Evolutionary conservation across 2,888 invertebrate genomes (phyloP).

Genomic region (Onthophagus sagittarius): DNA sequence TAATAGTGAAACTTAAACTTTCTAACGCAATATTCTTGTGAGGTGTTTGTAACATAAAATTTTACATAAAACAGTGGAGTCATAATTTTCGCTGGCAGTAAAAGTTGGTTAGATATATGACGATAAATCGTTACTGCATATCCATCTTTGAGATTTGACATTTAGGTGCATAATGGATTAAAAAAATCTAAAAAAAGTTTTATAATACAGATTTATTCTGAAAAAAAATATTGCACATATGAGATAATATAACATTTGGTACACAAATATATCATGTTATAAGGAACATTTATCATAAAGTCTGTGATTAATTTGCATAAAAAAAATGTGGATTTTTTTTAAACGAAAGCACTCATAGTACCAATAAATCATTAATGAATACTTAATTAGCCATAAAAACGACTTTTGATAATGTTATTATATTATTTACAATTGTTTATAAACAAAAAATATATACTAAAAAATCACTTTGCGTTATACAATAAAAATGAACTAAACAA

Average conservation of each 20-base stretch:
- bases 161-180: background rate
- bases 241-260: background rate
- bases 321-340: background rate
- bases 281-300: background rate
- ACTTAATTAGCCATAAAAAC: background rate
- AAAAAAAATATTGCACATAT: background rate
- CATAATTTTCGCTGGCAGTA: background rate
- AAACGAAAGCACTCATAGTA: background rate
- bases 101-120: background rate
- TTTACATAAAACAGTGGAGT: background rate
- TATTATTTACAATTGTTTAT: background rate
- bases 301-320: background rate
- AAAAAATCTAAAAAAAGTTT: background rate
- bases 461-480: background rate
- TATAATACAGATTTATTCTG: background rate
- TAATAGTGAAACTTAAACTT: background rate
- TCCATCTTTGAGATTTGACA: background rate
- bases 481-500: background rate
- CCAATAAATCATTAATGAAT: background rate
- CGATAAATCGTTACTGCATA: background rate
- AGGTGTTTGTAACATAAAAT: background rate
- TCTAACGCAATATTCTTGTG: background rate
- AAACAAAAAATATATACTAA: background rate
- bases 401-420: background rate
- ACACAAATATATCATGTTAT: background rate